Evolutionary conservation across 2,797 vertebrate genomes (phyloP).

Genomic region (Sebastes jordani): DNA sequence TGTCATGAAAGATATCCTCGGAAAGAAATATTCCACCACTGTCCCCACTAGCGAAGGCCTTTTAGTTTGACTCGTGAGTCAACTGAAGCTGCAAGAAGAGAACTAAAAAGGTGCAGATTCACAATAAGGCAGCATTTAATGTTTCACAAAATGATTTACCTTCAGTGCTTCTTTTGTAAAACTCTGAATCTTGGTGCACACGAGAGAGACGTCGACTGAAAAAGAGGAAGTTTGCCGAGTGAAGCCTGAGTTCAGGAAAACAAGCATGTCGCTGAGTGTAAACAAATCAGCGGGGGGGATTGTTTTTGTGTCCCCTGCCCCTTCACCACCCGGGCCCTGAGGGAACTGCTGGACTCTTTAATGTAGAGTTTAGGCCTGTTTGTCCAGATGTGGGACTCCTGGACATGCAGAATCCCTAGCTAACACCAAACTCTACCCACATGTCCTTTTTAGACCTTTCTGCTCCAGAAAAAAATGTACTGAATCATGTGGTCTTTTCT

Average conservation of each 20-base stretch:
- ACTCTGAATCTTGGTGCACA: constrained; percentile 8
- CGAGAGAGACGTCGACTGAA: background rate
- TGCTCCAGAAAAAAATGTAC: background rate
- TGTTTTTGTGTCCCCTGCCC: constrained; percentile 86
- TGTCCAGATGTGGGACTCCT: constrained; percentile 88
- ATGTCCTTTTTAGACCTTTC: constrained; percentile 26
- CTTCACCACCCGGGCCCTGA: constrained; percentile 72
- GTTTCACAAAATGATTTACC: background rate
- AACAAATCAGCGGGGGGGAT: constrained; percentile 77
- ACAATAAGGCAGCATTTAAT: background rate
- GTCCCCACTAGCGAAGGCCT: constrained; percentile 18
- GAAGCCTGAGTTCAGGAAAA: constrained; percentile 83
- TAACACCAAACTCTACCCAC: constrained; percentile 35
- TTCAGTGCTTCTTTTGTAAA: background rate
- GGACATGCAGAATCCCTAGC: constrained; percentile 32
- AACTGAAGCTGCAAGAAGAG: background rate
- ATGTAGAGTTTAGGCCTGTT: constrained; percentile 85
- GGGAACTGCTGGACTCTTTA: constrained; percentile 85
- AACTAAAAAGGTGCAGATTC: background rate
- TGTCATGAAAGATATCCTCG: constrained; percentile 62
- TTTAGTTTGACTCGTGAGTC: constrained; percentile 11
- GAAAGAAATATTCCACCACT: constrained; percentile 57
- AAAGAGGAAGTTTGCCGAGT: constrained; percentile 49
- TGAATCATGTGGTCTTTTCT: constrained; percentile 15
- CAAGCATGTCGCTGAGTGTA: constrained; percentile 83